These are phyloP conservation scores for Hydractinia symbiolongicarpus DNA, from an alignment of 30 jellyfish, hydroid and myxozoan species.

Conservation along the genomic window DNA sequence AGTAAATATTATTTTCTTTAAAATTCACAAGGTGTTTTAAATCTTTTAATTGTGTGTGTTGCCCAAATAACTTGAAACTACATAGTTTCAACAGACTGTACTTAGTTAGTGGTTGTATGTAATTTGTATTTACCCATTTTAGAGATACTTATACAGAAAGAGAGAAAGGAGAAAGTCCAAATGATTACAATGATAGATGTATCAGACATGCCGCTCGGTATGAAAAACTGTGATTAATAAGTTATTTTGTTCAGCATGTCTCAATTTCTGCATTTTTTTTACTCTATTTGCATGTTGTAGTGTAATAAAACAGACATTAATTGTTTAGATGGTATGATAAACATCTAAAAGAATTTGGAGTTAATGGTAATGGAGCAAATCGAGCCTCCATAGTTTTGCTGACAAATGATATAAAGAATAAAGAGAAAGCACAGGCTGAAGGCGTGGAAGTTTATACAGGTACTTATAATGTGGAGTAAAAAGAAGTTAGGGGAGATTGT, in stretches of 20 bases:
- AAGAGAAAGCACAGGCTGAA: constrained; percentile 60
- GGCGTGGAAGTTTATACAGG: constrained; percentile 81
- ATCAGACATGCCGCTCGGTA: constrained; percentile 79
- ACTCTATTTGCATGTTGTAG: not conserved
- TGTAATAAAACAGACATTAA: no score
- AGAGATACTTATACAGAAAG: constrained; percentile 85
- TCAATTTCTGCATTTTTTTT: not conserved
- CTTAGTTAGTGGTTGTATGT: no score
- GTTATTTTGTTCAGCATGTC: not conserved
- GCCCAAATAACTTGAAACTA: no score
- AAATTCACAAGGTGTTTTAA: no score
- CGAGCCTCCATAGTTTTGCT: constrained; percentile 69
- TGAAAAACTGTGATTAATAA: not conserved
- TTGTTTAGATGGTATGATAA: constrained; percentile 71
- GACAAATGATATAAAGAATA: constrained; percentile 70
- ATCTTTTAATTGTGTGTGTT: no score
- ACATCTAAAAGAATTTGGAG: constrained; percentile 56
- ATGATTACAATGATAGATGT: constrained; percentile 91
- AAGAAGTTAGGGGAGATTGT: no score
- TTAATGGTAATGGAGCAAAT: constrained; percentile 21
- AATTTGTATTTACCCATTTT: not conserved
- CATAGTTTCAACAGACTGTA: no score
- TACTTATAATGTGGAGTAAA: not conserved
- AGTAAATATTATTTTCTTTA: no score
- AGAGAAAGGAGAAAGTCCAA: constrained; percentile 72